Evolutionary conservation across 2,888 invertebrate species (phyloP), one percentile per base, ranked within the genome.

Genomic region (Conus canariensis): DNA sequence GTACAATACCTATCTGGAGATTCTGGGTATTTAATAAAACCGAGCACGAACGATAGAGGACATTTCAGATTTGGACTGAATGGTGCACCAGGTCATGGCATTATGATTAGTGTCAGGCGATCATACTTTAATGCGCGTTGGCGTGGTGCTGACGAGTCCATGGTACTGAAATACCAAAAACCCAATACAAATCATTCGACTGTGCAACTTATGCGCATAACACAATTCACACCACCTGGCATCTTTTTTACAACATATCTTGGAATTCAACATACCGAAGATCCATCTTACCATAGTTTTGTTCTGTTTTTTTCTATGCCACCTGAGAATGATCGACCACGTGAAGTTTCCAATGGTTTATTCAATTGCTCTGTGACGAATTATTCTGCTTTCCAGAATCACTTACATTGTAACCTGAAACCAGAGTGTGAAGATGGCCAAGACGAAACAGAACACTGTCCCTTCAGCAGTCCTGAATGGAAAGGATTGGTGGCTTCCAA

Each of bases 401-500:
- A 80, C 45, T 30, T 80, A 12, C 22, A 30, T 30, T 80, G 77
- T 30, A 80, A 80, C 30, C 77, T 80, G 77, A 80, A 22, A 45
- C 9, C 30, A 80, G 77, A 80, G 77, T 80, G 77, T 80, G 77
- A 25, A 80, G 77, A 80, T 7, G 77, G 77, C 12, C 77, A 30
- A 12, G 77, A 80, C 30, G 77, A 80, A 80, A 45, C 77, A 80
- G 77, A 80, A 30, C 77, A 80, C 77, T 80, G 77, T 16, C 77
- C 77, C 77, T 80, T 80, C 77, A 80, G 77, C 77, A 30, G 77
- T 80, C 30, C 77, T 80, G 77, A 30, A 10, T 80, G 77, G 8
- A 30, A 25, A 14, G 77, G 70, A 19, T 5, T 70, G 70, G 70
- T 70, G 70, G 70, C 70, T 70, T 70, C 70, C 14, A 14, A 19